A percentile compares a stretch with the other conserved stretches of the same genome.
phyloP scores from a whole-genome alignment of 2,797 vertebrate species.

The Xyrichtys novacula region DNA sequence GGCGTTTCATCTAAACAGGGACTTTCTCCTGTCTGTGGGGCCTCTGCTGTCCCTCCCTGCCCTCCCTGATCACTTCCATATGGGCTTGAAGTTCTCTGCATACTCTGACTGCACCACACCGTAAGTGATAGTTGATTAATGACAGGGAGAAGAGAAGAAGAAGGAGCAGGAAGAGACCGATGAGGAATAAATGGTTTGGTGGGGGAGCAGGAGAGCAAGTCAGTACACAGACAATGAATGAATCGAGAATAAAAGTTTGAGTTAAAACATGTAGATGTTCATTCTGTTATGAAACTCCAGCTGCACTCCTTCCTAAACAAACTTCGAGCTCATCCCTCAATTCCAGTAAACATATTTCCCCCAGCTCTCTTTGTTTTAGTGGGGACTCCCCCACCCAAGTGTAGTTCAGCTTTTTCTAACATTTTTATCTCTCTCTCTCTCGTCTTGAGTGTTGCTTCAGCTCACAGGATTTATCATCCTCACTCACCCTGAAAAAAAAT shows the following conservation, averaged over 20 bases:
- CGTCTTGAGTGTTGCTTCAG: constrained; percentile 30
- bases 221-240: constrained; percentile 9
- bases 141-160: constrained; percentile 23
- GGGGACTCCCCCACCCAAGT: constrained; percentile 10
- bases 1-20: constrained; percentile 20
- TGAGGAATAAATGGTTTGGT: background rate
- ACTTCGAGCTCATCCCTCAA: constrained; percentile 8
- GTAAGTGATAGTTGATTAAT: constrained; percentile 47
- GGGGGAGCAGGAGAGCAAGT: background rate
- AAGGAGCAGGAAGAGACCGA: constrained; percentile 10
- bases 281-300: constrained; percentile 24
- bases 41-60: constrained; percentile 24
- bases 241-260: background rate
- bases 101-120: constrained; percentile 18
- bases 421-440: constrained; percentile 21
- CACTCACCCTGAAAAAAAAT: constrained; percentile 29
- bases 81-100: constrained; percentile 37
- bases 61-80: constrained; percentile 57
- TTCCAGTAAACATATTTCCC: constrained; percentile 3
- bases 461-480: constrained; percentile 36
- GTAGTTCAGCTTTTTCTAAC: constrained; percentile 13
- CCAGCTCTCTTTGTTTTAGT: background rate
- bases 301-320: constrained; percentile 19
- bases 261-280: background rate
- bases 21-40: constrained; percentile 32